Evolutionary conservation across 2,888 invertebrate genomes (phyloP), one percentile per base, ranked within the genome.

Genomic region (Stegana nigrithorax): DNA sequence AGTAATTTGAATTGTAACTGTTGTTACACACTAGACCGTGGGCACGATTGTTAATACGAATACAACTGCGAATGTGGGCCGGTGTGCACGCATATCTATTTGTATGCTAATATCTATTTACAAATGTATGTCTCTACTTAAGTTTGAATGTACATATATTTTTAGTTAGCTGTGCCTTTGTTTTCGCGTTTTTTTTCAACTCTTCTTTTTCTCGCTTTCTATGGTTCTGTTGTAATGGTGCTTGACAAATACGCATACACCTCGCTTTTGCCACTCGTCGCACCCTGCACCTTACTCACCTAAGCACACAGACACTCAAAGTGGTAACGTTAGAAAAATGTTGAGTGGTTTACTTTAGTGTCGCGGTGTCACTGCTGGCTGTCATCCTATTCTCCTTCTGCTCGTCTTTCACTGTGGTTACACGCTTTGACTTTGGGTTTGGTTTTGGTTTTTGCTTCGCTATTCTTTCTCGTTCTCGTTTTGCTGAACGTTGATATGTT

Each of bases 221-320:
- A 32, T 26, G n/a, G 19, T 55, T 32, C 21, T 12, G 32, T 55
- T 21, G 36, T 36, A 55, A 55, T 36, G 53, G 21, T 32, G 23
- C 53, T 55, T 55, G 23, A 55, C 53, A 55, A 55, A 55, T 27
- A 27, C 21, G 19, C 53, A 36, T 26, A 55, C 36, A 19, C 39
- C n/a, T n/a, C n/a, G n/a, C n/a, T n/a, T n/a, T n/a, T n/a, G n/a
- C n/a, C n/a, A n/a, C n/a, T n/a, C n/a, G n/a, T n/a, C n/a, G n/a
- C n/a, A n/a, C n/a, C n/a, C n/a, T n/a, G n/a, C n/a, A n/a, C n/a
- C n/a, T n/a, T n/a, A n/a, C n/a, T n/a, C n/a, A n/a, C n/a, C n/a
- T n/a, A n/a, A n/a, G n/a, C n/a, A n/a, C n/a, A n/a, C n/a, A n/a
- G n/a, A n/a, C n/a, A n/a, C n/a, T n/a, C n/a, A n/a, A n/a, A n/a